Conservation (phyloP, 2,113 vertebrate species). For the Clarias magur region DNA sequence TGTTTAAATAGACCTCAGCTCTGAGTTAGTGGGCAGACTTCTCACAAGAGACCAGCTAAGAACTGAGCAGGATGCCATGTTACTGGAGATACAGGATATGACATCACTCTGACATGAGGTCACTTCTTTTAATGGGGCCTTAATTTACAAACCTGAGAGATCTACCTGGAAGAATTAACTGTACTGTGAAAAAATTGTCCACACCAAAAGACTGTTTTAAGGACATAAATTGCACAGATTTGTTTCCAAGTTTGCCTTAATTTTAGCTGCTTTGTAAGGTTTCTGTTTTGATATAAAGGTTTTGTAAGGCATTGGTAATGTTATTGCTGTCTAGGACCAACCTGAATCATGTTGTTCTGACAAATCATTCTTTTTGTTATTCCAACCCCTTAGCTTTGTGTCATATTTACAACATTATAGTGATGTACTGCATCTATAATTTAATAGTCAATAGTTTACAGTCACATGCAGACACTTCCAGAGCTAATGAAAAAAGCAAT, state of each 20-base stretch:
- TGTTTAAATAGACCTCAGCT: constrained; percentile 69
- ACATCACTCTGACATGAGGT: constrained; percentile 66
- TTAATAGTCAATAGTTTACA: constrained; percentile 41
- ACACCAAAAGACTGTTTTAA: constrained; percentile 32
- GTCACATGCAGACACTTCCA: constrained; percentile 14
- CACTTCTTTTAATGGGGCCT: constrained; percentile 23
- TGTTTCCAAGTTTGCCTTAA: constrained; percentile 23
- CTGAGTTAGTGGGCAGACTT: constrained; percentile 74
- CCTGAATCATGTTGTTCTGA: constrained; percentile 8
- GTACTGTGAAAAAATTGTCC: constrained; percentile 49
- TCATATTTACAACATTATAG: constrained; percentile 27
- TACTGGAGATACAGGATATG: constrained; percentile 79
- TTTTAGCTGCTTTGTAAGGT: constrained; percentile 24
- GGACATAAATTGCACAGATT: constrained; percentile 39
- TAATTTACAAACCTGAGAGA: constrained; percentile 26
- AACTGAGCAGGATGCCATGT: constrained; percentile 79
- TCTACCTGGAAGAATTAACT: constrained; percentile 37
- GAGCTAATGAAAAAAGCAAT: constrained; percentile 33
- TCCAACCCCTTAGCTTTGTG: not conserved
- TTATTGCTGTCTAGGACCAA: constrained; percentile 36
- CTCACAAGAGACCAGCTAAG: constrained; percentile 76
- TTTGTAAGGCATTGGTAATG: constrained; percentile 31
- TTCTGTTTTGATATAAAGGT: constrained; percentile 9
- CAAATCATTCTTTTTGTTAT: constrained; percentile 20
- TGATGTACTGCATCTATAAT: constrained; percentile 19